Percentiles rank a stretch among this genome's conserved stretches.
Evolutionary conservation across 2,113 vertebrate species (phyloP).

Genomic region (Genyomyrus donnyi): DNA sequence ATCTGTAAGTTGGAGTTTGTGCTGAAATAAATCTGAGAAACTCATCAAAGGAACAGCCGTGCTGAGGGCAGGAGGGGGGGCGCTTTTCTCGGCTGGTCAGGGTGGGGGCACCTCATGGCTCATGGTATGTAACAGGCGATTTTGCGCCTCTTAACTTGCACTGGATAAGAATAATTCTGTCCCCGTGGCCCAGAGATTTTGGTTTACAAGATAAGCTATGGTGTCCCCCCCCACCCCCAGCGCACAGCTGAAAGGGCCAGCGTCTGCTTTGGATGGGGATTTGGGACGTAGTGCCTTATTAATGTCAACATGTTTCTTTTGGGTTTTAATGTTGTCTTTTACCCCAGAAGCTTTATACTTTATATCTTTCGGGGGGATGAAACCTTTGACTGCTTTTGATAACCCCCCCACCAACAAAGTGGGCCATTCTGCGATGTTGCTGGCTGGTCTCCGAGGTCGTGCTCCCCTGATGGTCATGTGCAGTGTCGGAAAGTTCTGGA

Average conservation of each 20-base stretch:
- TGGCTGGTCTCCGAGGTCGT: neutral
- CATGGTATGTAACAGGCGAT: constrained; percentile 31
- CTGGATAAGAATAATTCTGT: constrained; percentile 27
- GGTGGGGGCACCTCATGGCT: constrained; percentile 31
- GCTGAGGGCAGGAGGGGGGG: constrained; percentile 31
- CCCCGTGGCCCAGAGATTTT: constrained; percentile 25
- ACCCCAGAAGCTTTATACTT: neutral
- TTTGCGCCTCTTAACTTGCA: constrained; percentile 17
- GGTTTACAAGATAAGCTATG: constrained; percentile 29
- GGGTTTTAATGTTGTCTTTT: constrained; percentile 24
- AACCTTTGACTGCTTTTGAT: neutral
- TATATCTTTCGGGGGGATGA: neutral
- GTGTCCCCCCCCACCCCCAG: constrained; percentile 30
- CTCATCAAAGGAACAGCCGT: constrained; percentile 31
- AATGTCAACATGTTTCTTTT: constrained; percentile 46
- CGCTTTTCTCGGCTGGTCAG: neutral
- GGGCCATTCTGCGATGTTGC: neutral
- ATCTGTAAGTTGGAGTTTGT: constrained; percentile 29
- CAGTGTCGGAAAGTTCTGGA: neutral
- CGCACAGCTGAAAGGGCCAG: neutral
- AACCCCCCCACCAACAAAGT: neutral
- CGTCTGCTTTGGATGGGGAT: constrained; percentile 40
- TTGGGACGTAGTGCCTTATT: constrained; percentile 45
- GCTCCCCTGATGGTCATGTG: neutral
- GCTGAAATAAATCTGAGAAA: constrained; percentile 23